Conservation (phyloP, 2,113 vertebrate genomes). For the Cisticola juncidis region DNA sequence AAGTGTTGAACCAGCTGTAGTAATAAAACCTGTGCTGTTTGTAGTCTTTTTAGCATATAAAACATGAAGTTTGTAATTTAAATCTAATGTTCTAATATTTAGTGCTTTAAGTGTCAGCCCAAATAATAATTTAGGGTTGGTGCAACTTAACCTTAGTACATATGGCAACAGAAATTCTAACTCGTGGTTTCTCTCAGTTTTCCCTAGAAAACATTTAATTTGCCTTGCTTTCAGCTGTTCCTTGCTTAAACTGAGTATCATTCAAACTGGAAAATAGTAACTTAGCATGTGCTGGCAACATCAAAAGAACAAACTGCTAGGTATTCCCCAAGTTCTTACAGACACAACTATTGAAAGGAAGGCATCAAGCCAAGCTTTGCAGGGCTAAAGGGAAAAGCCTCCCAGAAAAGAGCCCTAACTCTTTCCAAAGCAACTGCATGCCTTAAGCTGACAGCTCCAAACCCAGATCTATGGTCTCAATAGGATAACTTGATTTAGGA, state of each 20-base stretch:
- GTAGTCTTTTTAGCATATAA: background rate
- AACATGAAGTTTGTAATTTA: background rate
- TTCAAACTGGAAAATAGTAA: background rate
- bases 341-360: background rate
- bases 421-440: background rate
- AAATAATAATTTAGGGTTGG: background rate
- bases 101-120: background rate
- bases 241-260: background rate
- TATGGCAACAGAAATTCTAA: background rate
- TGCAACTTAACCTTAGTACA: background rate
- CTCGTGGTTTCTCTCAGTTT: background rate
- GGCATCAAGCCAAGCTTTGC: background rate
- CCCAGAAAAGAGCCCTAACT: background rate
- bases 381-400: background rate
- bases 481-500: background rate
- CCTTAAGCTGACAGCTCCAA: background rate
- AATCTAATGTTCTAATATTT: background rate
- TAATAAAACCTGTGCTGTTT: background rate
- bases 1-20: background rate
- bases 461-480: background rate
- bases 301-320: background rate
- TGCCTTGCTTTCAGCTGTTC: background rate
- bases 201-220: background rate
- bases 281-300: background rate
- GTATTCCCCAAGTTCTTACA: accelerated